Conservation (phyloP, 2,113 vertebrate species). For the Spea bombifrons region DNA sequence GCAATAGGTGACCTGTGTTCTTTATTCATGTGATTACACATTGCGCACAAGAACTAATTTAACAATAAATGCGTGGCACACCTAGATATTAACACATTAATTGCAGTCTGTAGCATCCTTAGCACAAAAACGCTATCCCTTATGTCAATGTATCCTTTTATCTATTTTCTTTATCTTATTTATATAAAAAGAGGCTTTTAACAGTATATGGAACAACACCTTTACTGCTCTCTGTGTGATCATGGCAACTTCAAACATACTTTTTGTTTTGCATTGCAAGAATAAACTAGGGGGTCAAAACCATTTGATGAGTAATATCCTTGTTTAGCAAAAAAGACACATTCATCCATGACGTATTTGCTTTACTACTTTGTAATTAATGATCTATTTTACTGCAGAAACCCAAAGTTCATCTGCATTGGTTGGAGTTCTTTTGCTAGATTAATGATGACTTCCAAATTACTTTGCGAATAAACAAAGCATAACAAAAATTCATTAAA, state of each 20-base stretch:
- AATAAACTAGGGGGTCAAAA: background rate
- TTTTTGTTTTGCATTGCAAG: background rate
- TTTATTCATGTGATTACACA: slow-evolving; percentile 27
- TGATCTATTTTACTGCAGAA: background rate
- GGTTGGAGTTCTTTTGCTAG: background rate
- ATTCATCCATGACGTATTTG: background rate
- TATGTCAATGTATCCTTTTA: no score
- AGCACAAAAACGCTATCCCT: no score
- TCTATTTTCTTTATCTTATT: slow-evolving; percentile 46
- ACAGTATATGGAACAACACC: background rate
- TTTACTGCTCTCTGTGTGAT: slow-evolving; percentile 18
- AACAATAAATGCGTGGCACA: no score
- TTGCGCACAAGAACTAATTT: slow-evolving; percentile 20
- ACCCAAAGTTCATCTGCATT: background rate
- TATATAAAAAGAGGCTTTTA: background rate
- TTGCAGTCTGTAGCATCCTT: no score
- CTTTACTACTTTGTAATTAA: slow-evolving; percentile 22
- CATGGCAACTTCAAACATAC: background rate
- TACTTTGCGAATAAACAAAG: slow-evolving; percentile 14
- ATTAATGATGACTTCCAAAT: slow-evolving; percentile 17
- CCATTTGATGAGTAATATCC: background rate
- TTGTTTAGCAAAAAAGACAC: background rate
- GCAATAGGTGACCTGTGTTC: slow-evolving; percentile 23
- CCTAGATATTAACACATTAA: no score
- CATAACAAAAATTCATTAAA: slow-evolving; percentile 1